These are phyloP conservation scores for Gyrodactylus bullatarudis DNA, from an alignment of 1,140 invertebrate species.

Conservation along the genomic window DNA sequence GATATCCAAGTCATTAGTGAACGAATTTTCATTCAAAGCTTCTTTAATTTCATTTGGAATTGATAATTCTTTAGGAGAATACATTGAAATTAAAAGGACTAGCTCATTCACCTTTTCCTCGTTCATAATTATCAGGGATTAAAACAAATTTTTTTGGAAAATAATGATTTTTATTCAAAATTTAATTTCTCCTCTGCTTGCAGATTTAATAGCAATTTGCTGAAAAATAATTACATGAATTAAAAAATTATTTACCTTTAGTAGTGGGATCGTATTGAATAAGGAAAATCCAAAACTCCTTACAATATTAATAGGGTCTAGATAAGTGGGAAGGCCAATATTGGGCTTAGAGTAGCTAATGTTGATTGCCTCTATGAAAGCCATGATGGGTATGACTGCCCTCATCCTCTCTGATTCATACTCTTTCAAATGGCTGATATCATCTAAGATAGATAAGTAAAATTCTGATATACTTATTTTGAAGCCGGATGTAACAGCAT, in stretches of 20 bases:
- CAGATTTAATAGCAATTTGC: too few relatives aligned
- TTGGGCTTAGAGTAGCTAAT: neutral
- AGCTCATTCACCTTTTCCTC: neutral
- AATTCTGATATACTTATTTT: conserved; percentile 27
- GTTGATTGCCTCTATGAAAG: neutral
- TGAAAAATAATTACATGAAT: too few relatives aligned
- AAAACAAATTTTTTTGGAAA: too few relatives aligned
- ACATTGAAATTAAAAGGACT: neutral
- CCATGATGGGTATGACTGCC: neutral
- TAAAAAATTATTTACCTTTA: too few relatives aligned
- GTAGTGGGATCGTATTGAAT: neutral
- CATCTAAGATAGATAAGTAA: neutral
- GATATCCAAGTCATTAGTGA: neutral
- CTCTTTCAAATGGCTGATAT: neutral
- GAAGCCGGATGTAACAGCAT: conserved; percentile 34
- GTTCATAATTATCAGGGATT: too few relatives aligned
- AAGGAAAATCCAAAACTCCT: neutral
- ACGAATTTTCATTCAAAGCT: neutral
- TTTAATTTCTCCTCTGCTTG: too few relatives aligned
- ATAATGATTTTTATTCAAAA: too few relatives aligned
- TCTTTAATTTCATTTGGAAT: neutral
- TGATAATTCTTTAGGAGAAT: neutral
- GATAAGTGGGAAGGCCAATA: neutral
- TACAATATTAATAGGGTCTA: neutral
- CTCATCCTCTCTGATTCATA: neutral